Evolutionary conservation across 2,888 invertebrate species (phyloP).

Genomic region (Camptogramma bilineatum): DNA sequence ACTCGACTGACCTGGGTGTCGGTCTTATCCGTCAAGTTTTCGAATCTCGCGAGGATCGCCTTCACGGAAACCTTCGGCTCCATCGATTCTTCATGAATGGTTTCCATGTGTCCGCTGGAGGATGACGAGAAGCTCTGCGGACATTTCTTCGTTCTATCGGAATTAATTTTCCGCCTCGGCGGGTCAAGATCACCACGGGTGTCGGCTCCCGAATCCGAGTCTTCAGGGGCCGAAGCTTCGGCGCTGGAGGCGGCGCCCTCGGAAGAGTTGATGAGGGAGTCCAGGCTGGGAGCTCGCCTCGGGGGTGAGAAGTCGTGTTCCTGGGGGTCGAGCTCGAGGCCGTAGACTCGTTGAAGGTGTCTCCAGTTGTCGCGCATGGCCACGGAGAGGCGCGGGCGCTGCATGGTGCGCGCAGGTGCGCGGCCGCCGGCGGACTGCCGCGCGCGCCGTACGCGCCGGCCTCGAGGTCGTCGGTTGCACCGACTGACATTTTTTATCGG

Average conservation of each 20-base stretch:
- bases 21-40: constrained; percentile 86
- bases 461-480: constrained; percentile 33
- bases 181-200: constrained; percentile 80
- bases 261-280: constrained; percentile 89
- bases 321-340: constrained; percentile 73
- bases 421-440: constrained; percentile 70
- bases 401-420: constrained; percentile 82
- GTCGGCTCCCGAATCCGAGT: constrained; percentile 89
- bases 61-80: constrained; percentile 94
- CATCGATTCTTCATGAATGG: constrained; percentile 90
- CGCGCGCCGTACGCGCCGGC: constrained; percentile 41
- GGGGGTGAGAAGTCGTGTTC: constrained; percentile 62
- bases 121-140: constrained; percentile 82
- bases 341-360: constrained; percentile 80
- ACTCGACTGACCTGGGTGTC: constrained; percentile 61
- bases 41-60: constrained; percentile 93
- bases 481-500: constrained; percentile 38
- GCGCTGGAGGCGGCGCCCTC: constrained; percentile 87
- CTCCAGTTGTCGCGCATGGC: constrained; percentile 86
- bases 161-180: constrained; percentile 57
- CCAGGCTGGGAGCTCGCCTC: constrained; percentile 85
- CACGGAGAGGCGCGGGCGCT: constrained; percentile 80
- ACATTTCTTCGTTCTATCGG: constrained; percentile 69
- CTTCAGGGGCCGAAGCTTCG: constrained; percentile 86
- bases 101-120: constrained; percentile 91